These are phyloP conservation scores for Liparis tanakae DNA, from an alignment of 2,797 vertebrate genomes.

Conservation along the genomic window DNA sequence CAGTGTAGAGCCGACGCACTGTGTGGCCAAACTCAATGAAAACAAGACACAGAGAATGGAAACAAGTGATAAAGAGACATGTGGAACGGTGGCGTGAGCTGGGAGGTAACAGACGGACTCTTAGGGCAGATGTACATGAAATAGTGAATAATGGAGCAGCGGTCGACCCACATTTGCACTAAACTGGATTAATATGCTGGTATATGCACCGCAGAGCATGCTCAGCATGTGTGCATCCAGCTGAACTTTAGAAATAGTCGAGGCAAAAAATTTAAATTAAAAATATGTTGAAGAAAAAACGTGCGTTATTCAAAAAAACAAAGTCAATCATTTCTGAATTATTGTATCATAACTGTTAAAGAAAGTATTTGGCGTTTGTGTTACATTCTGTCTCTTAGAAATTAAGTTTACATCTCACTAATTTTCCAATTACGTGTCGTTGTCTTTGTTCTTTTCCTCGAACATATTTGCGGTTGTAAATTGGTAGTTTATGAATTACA, in stretches of 20 bases:
- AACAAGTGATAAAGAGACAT: conserved; percentile 55
- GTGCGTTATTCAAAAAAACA: not conserved
- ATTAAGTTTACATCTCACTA: not conserved
- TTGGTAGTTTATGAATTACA: not conserved
- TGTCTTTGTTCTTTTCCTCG: no score
- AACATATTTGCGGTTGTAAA: not conserved
- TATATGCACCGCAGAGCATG: no score
- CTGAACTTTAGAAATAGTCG: not conserved
- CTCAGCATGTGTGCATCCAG: not conserved
- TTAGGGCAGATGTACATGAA: conserved; percentile 7
- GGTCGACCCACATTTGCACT: not conserved
- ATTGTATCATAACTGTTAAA: not conserved
- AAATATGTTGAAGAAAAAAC: not conserved
- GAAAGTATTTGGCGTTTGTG: not conserved
- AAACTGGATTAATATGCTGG: not conserved
- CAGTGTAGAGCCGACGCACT: conserved; percentile 59
- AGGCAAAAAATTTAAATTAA: not conserved
- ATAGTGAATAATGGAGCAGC: not conserved
- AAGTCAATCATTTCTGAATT: conserved; percentile 2
- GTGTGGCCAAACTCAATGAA: conserved; percentile 72
- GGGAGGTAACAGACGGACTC: conserved; percentile 5
- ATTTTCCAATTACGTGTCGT: not conserved
- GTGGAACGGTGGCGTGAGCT: conserved; percentile 22
- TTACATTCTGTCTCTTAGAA: conserved; percentile 6
- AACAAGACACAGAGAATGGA: conserved; percentile 66